Base-by-base conservation (phyloP, 2,797 vertebrate genomes). In the Kryptopterus vitreolus region DNA sequence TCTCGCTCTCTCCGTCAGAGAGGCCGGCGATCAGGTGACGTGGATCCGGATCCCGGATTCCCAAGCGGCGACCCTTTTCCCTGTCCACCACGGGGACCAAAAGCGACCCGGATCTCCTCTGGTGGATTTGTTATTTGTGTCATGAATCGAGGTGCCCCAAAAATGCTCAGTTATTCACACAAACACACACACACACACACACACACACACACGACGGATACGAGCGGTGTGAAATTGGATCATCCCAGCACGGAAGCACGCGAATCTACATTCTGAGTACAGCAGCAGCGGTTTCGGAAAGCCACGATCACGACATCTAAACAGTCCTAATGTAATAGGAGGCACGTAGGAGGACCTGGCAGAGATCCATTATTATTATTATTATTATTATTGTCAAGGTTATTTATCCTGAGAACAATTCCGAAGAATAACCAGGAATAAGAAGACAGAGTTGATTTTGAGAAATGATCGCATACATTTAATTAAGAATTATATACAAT, bases 81-180 rank as follows among this genome's bases (percentile, higher is more conserved):
- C 50, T 63, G 62, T 12, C 73, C 43, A 31, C 52, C 59, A 48
- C 22, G 18, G 38, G 1, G 13, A 46, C 46, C 33, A 62, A 20
- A n/a, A 66, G 38, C 33, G 65, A 81, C 38, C 29, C 35, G n/a
- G 71, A 43, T 43, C 63, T 20, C 63, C 22, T 48, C 59, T 22
- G 59, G 43, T 61, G 59, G 43, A 58, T 38, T 5, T 18, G 73
- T 84, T 85, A 86, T 66, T 77, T 83, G 87, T 86, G 80, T 86
- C 85, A 82, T 82, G 89, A 90, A 91, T 93, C 83, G 90, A 90
- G 86, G 70, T 38, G 9, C 26, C 22, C n/a, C 7, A 38, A 22
- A 65, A 24, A 24, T 53, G 35, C 13, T 52, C 10, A 43, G 18
- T 10, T 33, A 57, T 33, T n/a, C 5, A 65, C 0, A 65, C 1